A percentile compares a stretch with the other conserved stretches of the same genome.
Evolutionary conservation across 2,888 invertebrate species (phyloP).

Genomic region (Microctonus aethiopoides): DNA sequence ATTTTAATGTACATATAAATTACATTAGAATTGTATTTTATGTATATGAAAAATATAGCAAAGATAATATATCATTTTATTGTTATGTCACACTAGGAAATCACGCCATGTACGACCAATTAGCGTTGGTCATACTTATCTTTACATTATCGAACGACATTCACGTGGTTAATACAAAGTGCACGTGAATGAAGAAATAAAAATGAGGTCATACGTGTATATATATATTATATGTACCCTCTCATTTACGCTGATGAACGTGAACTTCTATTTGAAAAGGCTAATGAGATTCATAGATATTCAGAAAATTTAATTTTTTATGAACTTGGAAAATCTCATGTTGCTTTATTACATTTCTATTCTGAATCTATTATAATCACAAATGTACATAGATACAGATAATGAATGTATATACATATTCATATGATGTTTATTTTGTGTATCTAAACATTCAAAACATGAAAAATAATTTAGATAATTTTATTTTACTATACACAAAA

Average conservation of each 20-base stretch:
- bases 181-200: conserved; percentile 2
- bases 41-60: no score
- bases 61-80: no score
- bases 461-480: no score
- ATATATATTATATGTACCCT: background rate
- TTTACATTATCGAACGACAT: background rate
- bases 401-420: no score
- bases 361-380: background rate
- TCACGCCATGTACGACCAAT: conserved; percentile 1
- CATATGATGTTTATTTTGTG: no score
- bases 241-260: background rate
- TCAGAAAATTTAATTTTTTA: background rate
- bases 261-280: background rate
- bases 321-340: background rate
- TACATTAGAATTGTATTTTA: no score
- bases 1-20: no score
- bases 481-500: no score
- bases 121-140: background rate
- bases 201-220: background rate
- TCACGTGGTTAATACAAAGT: background rate
- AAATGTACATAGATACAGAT: background rate
- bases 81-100: background rate
- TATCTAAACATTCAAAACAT: no score
- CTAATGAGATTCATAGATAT: background rate
- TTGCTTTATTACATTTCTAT: background rate